These are phyloP conservation scores for Hermetia illucens DNA, from an alignment of 1,140 invertebrate species.

Conservation along the genomic window DNA sequence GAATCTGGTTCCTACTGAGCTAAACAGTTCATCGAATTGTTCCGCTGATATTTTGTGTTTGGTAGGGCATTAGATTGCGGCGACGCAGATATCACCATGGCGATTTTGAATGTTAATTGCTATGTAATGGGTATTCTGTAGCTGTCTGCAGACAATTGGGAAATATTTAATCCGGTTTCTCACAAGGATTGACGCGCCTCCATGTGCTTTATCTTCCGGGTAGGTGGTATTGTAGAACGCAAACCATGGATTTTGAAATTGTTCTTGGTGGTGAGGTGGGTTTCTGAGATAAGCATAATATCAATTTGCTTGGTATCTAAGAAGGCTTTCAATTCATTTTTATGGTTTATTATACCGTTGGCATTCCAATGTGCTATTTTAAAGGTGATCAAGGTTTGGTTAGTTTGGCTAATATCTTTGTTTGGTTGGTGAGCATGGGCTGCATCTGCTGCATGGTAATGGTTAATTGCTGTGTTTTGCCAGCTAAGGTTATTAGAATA, in stretches of 20 bases:
- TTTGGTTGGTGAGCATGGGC: too few species aligned
- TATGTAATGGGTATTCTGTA: not conserved
- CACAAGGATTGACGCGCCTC: conserved; percentile 9
- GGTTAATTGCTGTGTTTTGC: too few species aligned
- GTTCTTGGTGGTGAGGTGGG: too few species aligned
- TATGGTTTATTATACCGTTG: too few species aligned
- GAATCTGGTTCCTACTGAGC: conserved; percentile 13
- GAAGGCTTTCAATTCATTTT: too few species aligned
- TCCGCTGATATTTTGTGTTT: conserved; percentile 8
- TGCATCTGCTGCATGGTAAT: too few species aligned
- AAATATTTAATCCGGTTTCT: conserved; percentile 8
- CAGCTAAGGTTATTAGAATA: too few species aligned
- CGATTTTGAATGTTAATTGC: not conserved
- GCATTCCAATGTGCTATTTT: too few species aligned
- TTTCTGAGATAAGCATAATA: too few species aligned
- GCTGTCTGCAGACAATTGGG: not conserved
- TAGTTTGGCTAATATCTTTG: too few species aligned
- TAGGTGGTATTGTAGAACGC: conserved; percentile 8
- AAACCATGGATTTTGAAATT: conserved; percentile 4
- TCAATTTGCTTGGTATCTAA: too few species aligned
- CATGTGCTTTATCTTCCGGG: conserved; percentile 11
- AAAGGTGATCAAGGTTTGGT: too few species aligned
- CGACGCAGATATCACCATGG: not conserved
- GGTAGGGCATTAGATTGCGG: conserved; percentile 15
- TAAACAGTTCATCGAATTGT: conserved; percentile 12